Evolutionary conservation across 2,888 invertebrate genomes (phyloP), one percentile per base, ranked within the genome.

Genomic region (Alviniconcha strummeri): DNA sequence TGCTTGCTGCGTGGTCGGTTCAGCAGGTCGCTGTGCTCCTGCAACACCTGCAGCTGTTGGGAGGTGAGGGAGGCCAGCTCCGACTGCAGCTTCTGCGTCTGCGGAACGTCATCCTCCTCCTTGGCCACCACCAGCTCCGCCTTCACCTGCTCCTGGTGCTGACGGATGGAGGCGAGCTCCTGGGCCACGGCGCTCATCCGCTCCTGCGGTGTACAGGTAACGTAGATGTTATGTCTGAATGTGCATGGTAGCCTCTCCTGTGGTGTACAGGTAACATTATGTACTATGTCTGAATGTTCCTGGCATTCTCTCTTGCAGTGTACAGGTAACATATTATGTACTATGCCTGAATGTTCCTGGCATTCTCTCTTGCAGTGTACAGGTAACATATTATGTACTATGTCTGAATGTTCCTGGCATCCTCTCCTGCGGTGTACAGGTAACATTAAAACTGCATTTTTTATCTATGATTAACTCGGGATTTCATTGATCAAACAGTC

Each of bases 21-120:
- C 76, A 93, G 89, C 69, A 94, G 91, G 80, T 94, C 94, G 86
- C 91, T 93, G 90, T 94, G 94, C 88, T 95, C 95, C 17, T 92
- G 90, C 67, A 94, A 90, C 60, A 94, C 91, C 85, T 93, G 93
- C 77, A 94, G 91, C 88, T 94, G 94, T 86, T 93, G 91, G 19
- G 93, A 91, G 71, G 94, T 93, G 60, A 92, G 89, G 69, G 90
- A 89, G 85, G 94, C 94, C 79, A 94, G 89, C 85, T 94, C 94
- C 11, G 91, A 89, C 87, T 94, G 94, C 60, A 94, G 88, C 15
- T 91, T 89, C 76, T 92, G 91, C 8, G 92, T 89, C 64, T 89
- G 90, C 52, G 88, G 89, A 74, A 89, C 90, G 80, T 94, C 93
- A 76, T 93, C 91, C 52, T 90, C 87, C 76, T 93, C 93, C 84